Conservation (phyloP, 2,797 vertebrate genomes). For the Delichon dasypus region DNA sequence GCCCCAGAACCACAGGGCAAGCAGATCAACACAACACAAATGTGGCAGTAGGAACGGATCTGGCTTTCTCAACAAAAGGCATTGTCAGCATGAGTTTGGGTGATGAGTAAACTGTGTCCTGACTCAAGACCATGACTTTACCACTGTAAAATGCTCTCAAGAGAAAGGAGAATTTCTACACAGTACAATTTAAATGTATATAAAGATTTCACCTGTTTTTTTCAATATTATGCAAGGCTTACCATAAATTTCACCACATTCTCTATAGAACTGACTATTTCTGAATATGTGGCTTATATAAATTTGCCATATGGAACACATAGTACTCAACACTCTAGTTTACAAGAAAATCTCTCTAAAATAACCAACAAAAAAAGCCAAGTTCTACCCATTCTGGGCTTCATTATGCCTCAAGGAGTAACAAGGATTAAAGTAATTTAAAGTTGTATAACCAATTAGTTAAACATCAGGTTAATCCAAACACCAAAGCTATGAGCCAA, state of each 20-base stretch:
- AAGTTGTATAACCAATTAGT: background rate
- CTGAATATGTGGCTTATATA: background rate
- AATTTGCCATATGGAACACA: background rate
- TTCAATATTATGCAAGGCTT: background rate
- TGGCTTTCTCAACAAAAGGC: background rate
- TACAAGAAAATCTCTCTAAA: background rate
- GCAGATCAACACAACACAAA: background rate
- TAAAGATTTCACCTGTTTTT: background rate
- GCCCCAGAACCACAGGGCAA: background rate
- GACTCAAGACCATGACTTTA: background rate
- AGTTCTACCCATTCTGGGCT: background rate
- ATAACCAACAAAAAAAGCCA: background rate
- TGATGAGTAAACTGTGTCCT: background rate
- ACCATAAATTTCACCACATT: background rate
- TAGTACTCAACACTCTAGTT: background rate
- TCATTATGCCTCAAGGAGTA: background rate
- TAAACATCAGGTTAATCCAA: background rate
- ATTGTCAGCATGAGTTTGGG: background rate
- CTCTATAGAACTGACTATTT: background rate
- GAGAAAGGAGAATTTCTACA: background rate
- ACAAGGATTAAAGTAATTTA: background rate
- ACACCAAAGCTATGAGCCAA: background rate
- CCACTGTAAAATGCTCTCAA: background rate
- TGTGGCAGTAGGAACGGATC: background rate
- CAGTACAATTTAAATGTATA: background rate